Base-by-base conservation (phyloP, 2,888 invertebrate species). In the Chymomyza fuscimana region DNA sequence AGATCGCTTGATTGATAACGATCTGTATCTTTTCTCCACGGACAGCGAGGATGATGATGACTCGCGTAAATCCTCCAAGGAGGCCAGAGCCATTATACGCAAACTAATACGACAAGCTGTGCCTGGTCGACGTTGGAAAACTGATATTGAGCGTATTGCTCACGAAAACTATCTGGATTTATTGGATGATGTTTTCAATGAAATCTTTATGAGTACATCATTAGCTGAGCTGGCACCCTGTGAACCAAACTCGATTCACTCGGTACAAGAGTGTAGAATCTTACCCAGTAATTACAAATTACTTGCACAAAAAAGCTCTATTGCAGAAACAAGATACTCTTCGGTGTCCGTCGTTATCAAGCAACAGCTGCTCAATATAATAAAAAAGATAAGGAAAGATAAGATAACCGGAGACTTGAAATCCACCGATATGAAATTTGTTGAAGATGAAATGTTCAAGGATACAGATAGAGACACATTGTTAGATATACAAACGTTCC, bases 81-180 rank as follows among this genome's bases (percentile, higher is more conserved):
- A 91, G 74, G 83, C 87, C 0, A 58, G 72, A 2, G 85, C 88
- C 5, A 83, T 90, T 0, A 65, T 92, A 12, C 75, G 89, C 1
- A 91, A 91, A 63, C 15, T 90, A 0, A 81, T 91, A 9, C 80
- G 90, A 10, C 74, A 76, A 19, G 81, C 83, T 0, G 83, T 91
- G 1, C 87, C 91, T 0, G 89, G 89, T 0, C 67, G 83, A 4
- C 89, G 90, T 54, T 91, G 91, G 91, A 82, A 68, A 51, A 76
- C 81, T 0, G 72, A 82, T 54, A 62, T 68, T 0, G 90, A 90
- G 60, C 81, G 88, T 1, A 73, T 89, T n/a, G 77, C 77, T 0
- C 67, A 79, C 16, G 89, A 88, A 63, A 87, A 78, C 63, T 68
- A 79, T 12, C 71, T 68, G 4, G 86, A 85, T 61, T 61, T 91